phyloP scores from a whole-genome alignment of 2,888 invertebrate genomes.

The Dione vanillae region DNA sequence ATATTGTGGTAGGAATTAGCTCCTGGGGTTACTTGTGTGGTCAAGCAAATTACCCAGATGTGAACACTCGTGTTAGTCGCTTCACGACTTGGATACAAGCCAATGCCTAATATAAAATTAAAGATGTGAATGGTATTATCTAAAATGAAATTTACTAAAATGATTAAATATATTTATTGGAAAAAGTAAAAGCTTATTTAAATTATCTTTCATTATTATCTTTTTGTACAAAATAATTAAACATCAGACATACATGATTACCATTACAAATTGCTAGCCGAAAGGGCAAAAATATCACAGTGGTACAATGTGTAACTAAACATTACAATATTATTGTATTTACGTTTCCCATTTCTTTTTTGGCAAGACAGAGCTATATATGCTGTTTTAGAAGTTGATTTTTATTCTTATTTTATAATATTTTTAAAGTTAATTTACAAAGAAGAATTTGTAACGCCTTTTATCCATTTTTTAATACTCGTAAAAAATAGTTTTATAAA shows the following conservation, averaged over 20 bases:
- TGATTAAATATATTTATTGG: background rate
- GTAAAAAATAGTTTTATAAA: too few relatives aligned
- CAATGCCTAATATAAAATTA: constrained; percentile 49
- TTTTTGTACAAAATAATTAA: background rate
- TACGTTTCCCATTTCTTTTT: too few relatives aligned
- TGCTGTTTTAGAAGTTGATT: too few relatives aligned
- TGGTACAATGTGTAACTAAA: background rate
- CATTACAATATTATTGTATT: background rate
- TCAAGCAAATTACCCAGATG: constrained; percentile 55
- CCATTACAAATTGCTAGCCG: background rate
- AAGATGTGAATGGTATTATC: background rate
- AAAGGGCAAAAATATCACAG: too few relatives aligned
- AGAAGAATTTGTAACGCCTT: too few relatives aligned
- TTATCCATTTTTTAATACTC: too few relatives aligned
- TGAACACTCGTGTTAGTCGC: constrained; percentile 56
- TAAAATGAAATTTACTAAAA: too few relatives aligned
- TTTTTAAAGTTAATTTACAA: too few relatives aligned
- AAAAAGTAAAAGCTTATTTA: background rate
- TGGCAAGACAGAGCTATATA: too few relatives aligned
- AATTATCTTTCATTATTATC: background rate
- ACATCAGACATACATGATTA: background rate
- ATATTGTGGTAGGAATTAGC: constrained; percentile 56
- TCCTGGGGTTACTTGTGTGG: constrained; percentile 59
- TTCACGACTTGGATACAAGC: constrained; percentile 56
- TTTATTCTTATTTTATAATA: too few relatives aligned